These are phyloP conservation scores for Thalassaphorura encarpata DNA, from an alignment of 1,140 invertebrate species.

Conservation along the genomic window DNA sequence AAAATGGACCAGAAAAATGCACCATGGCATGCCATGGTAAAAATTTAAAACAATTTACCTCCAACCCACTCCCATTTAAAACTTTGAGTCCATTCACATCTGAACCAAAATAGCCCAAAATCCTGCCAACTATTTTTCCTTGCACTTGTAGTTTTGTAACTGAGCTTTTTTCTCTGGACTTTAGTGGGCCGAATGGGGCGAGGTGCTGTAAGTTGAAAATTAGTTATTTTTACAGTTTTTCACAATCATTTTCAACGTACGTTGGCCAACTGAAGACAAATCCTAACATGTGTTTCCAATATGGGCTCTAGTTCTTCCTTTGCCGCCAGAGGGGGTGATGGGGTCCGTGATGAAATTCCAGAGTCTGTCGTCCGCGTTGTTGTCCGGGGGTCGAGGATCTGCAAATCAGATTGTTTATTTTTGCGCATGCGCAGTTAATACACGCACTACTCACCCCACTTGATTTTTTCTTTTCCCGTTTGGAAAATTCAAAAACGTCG, in stretches of 20 bases:
- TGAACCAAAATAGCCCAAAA: too few species aligned
- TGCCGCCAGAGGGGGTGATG: constrained; percentile 36
- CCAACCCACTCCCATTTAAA: too few species aligned
- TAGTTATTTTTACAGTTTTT: not conserved
- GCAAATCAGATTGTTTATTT: too few species aligned
- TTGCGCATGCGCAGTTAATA: too few species aligned
- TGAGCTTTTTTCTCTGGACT: constrained; percentile 41
- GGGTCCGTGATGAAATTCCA: constrained; percentile 39
- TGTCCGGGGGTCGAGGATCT: constrained; percentile 9
- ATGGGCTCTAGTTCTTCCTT: constrained; percentile 41
- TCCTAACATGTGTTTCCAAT: constrained; percentile 40
- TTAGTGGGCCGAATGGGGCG: constrained; percentile 46
- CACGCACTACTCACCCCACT: too few species aligned
- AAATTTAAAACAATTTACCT: too few species aligned
- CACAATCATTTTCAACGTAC: constrained; percentile 29
- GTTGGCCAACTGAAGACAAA: constrained; percentile 42
- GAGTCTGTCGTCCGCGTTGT: constrained; percentile 38
- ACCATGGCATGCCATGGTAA: too few species aligned
- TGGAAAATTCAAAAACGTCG: too few species aligned
- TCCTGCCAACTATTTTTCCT: constrained; percentile 35
- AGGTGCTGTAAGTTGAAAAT: constrained; percentile 36
- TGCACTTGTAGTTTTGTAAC: constrained; percentile 41
- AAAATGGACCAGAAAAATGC: too few species aligned
- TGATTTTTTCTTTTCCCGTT: too few species aligned
- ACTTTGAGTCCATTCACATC: too few species aligned